Base-by-base conservation (phyloP, 2,888 invertebrate genomes). In the Scaptomyza flava region DNA sequence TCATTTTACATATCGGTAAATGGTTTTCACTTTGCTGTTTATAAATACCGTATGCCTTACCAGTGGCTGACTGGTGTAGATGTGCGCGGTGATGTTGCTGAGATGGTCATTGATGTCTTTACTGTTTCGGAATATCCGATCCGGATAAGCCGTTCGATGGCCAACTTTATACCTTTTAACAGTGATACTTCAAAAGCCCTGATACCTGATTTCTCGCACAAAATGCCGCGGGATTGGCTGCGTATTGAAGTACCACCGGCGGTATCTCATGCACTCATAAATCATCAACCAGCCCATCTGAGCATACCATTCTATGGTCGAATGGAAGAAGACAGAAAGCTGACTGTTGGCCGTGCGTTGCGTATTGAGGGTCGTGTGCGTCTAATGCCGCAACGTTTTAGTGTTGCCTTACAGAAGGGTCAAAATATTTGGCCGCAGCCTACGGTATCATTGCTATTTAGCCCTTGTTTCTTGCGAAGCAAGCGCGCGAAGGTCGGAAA, bases 21-120 rank as follows among this genome's bases (percentile, higher is more conserved):
- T 89, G 95, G 95, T 0, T 93, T 93, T 68, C 95, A 96, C 89
- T 95, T 95, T 87, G 95, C 96, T 81, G 93, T 93, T 17, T 96
- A 93, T 89, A 81, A 90, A 0, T 96, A 96, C 89, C 93, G 94
- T 90, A 88, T 95, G 53, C 94, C 95, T 11, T 92, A 93, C 59
- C 86, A 91, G 46, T 91, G 93, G 71, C 92, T 95, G 7, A 93
- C 93, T 14, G 88, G 93, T 3, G 89, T 95, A 51, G 94, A 95
- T 80, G 93, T 96, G 4, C 90, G 93, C 12, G 94, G 96, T 23
- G 93, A 93, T 52, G 91, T 96, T 5, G 91, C 93, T 60, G 93
- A 94, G 81, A 91, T 93, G 63, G 91, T 92, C n/a, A 81, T 93
- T 14, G 93, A 93, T 47, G 93, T 75, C 0, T 71, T 69, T 36